A percentile compares a stretch with the other conserved stretches of the same genome.
phyloP scores from a whole-genome alignment of 2,113 vertebrate species.

The Anseranas semipalmata region DNA sequence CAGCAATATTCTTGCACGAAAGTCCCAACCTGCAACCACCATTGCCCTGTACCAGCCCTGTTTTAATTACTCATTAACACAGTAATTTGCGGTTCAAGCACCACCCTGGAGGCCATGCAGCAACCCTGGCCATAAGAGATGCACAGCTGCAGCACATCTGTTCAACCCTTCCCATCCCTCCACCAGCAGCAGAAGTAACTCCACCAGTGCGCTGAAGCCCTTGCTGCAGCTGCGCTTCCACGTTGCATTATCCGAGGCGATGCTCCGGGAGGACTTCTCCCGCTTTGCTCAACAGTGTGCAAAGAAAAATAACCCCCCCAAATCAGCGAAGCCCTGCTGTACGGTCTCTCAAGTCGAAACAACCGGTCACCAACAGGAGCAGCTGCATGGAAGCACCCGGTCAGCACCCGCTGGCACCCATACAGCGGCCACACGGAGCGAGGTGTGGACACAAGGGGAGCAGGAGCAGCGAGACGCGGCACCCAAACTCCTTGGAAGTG shows the following conservation, averaged over 20 bases:
- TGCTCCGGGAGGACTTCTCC: background rate
- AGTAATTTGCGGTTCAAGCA: background rate
- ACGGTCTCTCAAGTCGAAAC: background rate
- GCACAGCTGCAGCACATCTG: background rate
- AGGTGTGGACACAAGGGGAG: background rate
- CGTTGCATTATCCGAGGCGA: fast-evolving
- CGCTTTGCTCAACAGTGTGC: background rate
- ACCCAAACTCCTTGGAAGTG: background rate
- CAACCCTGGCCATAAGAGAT: background rate
- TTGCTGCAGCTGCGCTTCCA: background rate
- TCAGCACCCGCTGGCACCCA: background rate
- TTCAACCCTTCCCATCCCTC: background rate
- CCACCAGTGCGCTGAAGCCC: background rate
- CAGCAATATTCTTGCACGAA: background rate
- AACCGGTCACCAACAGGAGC: background rate
- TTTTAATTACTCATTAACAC: background rate
- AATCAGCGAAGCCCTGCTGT: background rate
- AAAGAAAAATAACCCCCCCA: background rate
- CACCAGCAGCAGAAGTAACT: background rate
- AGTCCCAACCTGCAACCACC: background rate
- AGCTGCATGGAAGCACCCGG: background rate
- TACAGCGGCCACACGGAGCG: fast-evolving
- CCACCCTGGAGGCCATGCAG: background rate
- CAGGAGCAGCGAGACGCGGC: background rate
- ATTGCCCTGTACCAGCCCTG: background rate